Conservation (phyloP, 2,888 invertebrate species). For the Athalia circularis region DNA sequence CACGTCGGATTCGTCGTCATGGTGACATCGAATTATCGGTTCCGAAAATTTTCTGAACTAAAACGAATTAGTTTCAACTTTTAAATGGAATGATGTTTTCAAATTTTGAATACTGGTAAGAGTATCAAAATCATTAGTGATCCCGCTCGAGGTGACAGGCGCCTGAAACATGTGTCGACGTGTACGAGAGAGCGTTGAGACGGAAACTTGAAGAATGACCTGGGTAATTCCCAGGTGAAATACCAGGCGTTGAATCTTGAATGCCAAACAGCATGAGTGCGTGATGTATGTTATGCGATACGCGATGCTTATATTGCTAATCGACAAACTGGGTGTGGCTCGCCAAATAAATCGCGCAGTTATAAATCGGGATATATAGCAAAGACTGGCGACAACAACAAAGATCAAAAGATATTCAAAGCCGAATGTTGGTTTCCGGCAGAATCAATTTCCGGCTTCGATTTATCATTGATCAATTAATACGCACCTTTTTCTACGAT, state of each 20-base stretch:
- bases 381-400: background rate
- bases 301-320: constrained; percentile 6
- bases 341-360: constrained; percentile 16
- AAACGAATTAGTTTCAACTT: too few relatives aligned
- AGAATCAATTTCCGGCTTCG: too few relatives aligned
- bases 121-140: too few relatives aligned
- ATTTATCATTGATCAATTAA: too few relatives aligned
- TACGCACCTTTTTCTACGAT: too few relatives aligned
- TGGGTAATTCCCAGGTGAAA: constrained; percentile 43
- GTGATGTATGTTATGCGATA: constrained; percentile 11
- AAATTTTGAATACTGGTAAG: too few relatives aligned
- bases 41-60: too few relatives aligned
- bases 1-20: too few relatives aligned
- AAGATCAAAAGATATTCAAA: background rate
- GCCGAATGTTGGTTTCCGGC: too few relatives aligned
- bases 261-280: constrained; percentile 30
- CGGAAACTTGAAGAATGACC: constrained; percentile 35
- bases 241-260: constrained; percentile 39
- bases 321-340: constrained; percentile 34
- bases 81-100: too few relatives aligned
- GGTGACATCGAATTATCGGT: too few relatives aligned
- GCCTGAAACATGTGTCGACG: background rate
- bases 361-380: background rate
- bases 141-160: too few relatives aligned
- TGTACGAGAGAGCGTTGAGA: background rate